These are phyloP conservation scores for Macrotis lagotis DNA, from an alignment of 2,113 vertebrate genomes.

Conservation along the genomic window DNA sequence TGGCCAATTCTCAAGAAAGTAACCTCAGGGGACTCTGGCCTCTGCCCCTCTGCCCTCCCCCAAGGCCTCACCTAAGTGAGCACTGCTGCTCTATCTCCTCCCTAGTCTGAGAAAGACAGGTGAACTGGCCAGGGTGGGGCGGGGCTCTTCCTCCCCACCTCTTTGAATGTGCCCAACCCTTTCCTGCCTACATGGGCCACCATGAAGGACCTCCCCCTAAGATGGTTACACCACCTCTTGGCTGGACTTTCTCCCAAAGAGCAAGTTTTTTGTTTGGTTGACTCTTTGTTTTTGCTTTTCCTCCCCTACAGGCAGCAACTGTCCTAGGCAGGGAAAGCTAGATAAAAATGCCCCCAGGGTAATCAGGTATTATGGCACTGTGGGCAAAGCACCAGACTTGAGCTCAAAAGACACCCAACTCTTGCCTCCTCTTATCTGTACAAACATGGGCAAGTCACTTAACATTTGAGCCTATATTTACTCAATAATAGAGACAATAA, in stretches of 20 bases:
- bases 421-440: background rate
- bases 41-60: constrained; percentile 17
- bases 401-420: background rate
- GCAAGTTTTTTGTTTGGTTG: constrained; percentile 48
- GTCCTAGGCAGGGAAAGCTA: background rate
- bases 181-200: background rate
- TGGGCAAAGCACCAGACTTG: background rate
- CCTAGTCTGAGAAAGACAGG: background rate
- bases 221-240: background rate
- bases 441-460: background rate
- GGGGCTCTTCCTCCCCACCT: constrained; percentile 57
- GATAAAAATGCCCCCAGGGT: background rate
- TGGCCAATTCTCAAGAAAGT: background rate
- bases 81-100: background rate
- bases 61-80: constrained; percentile 4
- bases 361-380: background rate
- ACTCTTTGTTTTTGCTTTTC: background rate
- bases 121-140: constrained; percentile 16
- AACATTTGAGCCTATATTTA: background rate
- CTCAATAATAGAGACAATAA: background rate
- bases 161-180: constrained; percentile 35
- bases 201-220: constrained; percentile 1
- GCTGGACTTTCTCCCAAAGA: constrained; percentile 72
- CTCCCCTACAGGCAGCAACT: background rate
- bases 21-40: background rate